Evolutionary conservation across 2,113 vertebrate species (phyloP), one percentile per base, ranked within the genome.

Genomic region (Phocoena phocoena): DNA sequence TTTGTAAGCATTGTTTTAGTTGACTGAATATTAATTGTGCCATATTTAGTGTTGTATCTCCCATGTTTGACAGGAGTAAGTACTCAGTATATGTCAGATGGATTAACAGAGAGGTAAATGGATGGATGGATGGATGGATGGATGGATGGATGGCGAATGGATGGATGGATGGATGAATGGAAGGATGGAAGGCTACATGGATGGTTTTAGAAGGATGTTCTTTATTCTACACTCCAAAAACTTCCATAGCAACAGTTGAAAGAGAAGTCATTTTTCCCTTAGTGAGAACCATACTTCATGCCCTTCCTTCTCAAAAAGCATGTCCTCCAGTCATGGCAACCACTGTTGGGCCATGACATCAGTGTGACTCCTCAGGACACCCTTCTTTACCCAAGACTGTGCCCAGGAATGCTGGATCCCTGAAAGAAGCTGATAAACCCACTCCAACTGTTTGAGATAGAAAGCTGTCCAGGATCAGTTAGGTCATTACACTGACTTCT

Each of bases 261-360:
- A 63, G 65, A 85, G 5, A 81, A 60, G 84, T 31, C 41, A 58
- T 44, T 80, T 73, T 88, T 93, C 41, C 33, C n/a, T 44, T 73
- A 73, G 14, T 82, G 41, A 94, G n/a, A 84, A 62, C 15, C 33
- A 33, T 15, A 77, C 11, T 73, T 85, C 15, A 33, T 86, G 20
- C 83, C 23, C n/a, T 88, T 88, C 47, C 36, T 83, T 88, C 17
- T 67, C 91, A 53, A 71, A 62, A 92, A 28, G 1, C 9, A 81
- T 70, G 21, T n/a, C 53, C 70, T 88, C 8, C 67, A 55, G 55
- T 90, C 99, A 99, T 99, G 84, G 81, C 97, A 97, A 50, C 18
- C 53, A n/a, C n/a, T 41, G 41, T 55, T 76, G 77, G 53, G 14
- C 25, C n/a, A 60, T 2, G 3, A 44, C 4, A 58, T 74, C 21